phyloP scores from a whole-genome alignment of 2,888 invertebrate species.

The Catonia carolina region DNA sequence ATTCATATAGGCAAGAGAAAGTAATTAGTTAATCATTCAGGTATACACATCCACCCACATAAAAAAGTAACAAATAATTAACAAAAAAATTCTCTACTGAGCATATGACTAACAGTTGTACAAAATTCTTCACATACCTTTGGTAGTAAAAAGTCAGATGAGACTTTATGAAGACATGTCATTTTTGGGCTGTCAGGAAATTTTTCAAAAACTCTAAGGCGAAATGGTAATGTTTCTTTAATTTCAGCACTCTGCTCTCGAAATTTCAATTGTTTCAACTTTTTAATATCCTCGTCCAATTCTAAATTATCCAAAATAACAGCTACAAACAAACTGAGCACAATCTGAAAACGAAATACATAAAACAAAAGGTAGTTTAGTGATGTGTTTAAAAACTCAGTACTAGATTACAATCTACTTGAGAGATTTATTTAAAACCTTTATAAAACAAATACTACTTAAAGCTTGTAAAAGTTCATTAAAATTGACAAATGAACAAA shows the following conservation, averaged over 20 bases:
- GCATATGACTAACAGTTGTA: too few relatives aligned
- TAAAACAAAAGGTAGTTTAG: conserved; percentile 8
- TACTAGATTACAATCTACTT: too few relatives aligned
- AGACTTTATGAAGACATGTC: conserved; percentile 90
- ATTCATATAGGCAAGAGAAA: too few relatives aligned
- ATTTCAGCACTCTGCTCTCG: conserved; percentile 98
- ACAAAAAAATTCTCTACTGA: too few relatives aligned
- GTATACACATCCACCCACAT: too few relatives aligned
- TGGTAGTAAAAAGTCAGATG: conserved; percentile 83
- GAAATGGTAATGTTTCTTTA: conserved; percentile 91
- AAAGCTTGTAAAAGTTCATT: conserved; percentile 7
- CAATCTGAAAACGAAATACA: conserved; percentile 62
- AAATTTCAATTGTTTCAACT: conserved; percentile 93
- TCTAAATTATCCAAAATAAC: conserved; percentile 99
- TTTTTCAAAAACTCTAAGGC: conserved; percentile 93
- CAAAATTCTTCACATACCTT: conserved; percentile 60
- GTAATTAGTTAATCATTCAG: too few relatives aligned
- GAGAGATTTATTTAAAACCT: not conserved
- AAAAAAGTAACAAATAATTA: too few relatives aligned
- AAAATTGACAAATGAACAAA: too few relatives aligned
- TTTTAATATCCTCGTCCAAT: conserved; percentile 98
- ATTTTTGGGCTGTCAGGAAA: conserved; percentile 99
- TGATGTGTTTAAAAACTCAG: not conserved
- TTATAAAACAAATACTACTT: not conserved
- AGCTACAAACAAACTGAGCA: conserved; percentile 98